A percentile compares a stretch with the other conserved stretches of the same genome.
phyloP scores from a whole-genome alignment of 2,888 invertebrate species.

The Scaptomyza caliginosa region DNA sequence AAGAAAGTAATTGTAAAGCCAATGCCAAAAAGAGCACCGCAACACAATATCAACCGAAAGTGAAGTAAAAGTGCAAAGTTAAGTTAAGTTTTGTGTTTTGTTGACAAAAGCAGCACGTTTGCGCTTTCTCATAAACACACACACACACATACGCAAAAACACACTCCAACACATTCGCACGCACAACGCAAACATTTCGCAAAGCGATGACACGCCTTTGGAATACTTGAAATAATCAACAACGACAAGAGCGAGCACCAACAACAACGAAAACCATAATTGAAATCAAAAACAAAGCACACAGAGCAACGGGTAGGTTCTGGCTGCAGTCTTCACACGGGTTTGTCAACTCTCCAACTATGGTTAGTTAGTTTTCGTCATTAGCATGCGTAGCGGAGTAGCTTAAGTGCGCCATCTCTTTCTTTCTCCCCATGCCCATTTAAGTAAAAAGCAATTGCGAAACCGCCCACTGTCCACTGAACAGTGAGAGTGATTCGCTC shows the following conservation, averaged over 20 bases:
- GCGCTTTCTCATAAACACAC: conserved; percentile 61
- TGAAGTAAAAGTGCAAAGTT: conserved; percentile 55
- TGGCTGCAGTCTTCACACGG: conserved; percentile 42
- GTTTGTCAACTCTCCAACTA: conserved; percentile 44
- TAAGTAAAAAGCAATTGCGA: conserved; percentile 36
- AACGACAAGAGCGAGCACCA: neutral
- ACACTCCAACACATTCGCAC: conserved; percentile 10
- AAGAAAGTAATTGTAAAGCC: conserved; percentile 47
- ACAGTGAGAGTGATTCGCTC: neutral
- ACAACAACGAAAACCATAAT: conserved; percentile 8
- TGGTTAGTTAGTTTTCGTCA: conserved; percentile 67
- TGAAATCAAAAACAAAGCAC: conserved; percentile 27
- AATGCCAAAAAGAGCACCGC: conserved; percentile 37
- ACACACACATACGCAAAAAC: conserved; percentile 8
- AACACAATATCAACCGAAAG: conserved; percentile 34
- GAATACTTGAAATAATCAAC: conserved; percentile 41
- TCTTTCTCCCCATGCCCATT: conserved; percentile 1
- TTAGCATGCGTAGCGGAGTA: conserved; percentile 60
- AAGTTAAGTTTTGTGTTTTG: conserved; percentile 45
- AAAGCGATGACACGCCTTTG: conserved; percentile 59
- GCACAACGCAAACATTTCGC: conserved; percentile 38
- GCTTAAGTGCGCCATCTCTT: conserved; percentile 1
- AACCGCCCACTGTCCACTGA: conserved; percentile 43
- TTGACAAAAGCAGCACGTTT: conserved; percentile 77
- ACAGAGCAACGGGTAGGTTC: conserved; percentile 55